Evolutionary conservation across 1,140 invertebrate genomes (phyloP).

Genomic region (Eupeodes corollae): DNA sequence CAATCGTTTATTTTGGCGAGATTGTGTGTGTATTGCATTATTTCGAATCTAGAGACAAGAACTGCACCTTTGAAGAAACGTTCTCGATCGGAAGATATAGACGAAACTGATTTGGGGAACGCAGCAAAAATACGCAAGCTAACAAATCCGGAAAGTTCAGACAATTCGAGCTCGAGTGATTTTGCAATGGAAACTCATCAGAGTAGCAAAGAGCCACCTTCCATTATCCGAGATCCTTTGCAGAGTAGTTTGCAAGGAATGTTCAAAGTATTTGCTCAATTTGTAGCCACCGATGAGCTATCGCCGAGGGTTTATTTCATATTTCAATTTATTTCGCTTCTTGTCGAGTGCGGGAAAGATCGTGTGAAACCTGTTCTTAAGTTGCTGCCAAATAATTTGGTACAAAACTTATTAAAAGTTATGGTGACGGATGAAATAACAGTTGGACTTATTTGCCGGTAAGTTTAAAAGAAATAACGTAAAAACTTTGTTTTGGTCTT

Average conservation of each 20-base stretch:
- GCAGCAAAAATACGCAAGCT: constrained; percentile 50
- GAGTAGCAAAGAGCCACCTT: constrained; percentile 8
- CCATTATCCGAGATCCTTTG: constrained; percentile 48
- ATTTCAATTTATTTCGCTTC: constrained; percentile 66
- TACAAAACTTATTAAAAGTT: constrained; percentile 67
- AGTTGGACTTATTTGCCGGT: constrained; percentile 26
- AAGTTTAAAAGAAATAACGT: background rate
- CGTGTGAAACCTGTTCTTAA: constrained; percentile 63
- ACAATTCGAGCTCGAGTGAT: constrained; percentile 43
- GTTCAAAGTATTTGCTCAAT: constrained; percentile 59
- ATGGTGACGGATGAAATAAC: constrained; percentile 33
- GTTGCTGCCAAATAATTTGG: constrained; percentile 63
- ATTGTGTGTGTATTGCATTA: constrained; percentile 63
- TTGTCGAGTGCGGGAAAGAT: constrained; percentile 69
- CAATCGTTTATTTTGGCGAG: constrained; percentile 62
- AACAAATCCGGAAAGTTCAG: constrained; percentile 48
- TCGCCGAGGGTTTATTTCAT: constrained; percentile 80
- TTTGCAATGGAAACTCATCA: constrained; percentile 39
- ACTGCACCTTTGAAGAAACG: constrained; percentile 42
- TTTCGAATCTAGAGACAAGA: constrained; percentile 58
- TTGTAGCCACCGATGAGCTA: constrained; percentile 63
- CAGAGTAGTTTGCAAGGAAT: constrained; percentile 49
- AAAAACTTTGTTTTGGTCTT: background rate
- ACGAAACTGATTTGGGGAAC: constrained; percentile 46
- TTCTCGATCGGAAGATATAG: constrained; percentile 47